Evolutionary conservation across 2,113 vertebrate genomes (phyloP).

Genomic region (Taxidea taxus): DNA sequence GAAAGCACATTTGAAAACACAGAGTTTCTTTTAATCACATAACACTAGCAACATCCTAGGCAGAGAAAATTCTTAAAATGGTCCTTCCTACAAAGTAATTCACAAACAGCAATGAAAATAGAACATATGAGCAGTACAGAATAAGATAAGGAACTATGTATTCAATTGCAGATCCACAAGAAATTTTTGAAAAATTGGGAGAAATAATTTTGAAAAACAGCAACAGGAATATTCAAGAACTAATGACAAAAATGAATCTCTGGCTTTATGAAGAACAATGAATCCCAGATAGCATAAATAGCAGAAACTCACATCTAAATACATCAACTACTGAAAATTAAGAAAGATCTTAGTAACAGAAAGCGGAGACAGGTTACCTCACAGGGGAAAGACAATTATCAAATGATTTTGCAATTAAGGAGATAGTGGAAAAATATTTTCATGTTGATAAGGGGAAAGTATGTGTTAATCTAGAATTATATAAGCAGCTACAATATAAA

Average conservation of each 20-base stretch:
- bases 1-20: not conserved
- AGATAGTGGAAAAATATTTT: not conserved
- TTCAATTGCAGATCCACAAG: not conserved
- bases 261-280: not conserved
- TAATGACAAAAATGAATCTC: not conserved
- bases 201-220: not conserved
- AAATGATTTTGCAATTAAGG: not conserved
- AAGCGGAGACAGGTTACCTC: not conserved
- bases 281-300: not conserved
- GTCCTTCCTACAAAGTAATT: not conserved
- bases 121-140: not conserved
- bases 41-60: not conserved
- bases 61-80: not conserved
- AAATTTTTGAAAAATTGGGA: not conserved
- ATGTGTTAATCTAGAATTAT: not conserved
- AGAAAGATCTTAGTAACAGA: not conserved
- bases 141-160: not conserved
- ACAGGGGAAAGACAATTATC: not conserved
- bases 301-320: not conserved
- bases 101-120: not conserved
- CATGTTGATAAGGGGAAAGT: not conserved
- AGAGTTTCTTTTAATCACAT: not conserved
- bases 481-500: not conserved
- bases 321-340: not conserved
- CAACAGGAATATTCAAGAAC: not conserved